Percentiles rank a stretch among this genome's conserved stretches.
phyloP scores from a whole-genome alignment of 2,888 invertebrate species.

The Argyresthia albistria region DNA sequence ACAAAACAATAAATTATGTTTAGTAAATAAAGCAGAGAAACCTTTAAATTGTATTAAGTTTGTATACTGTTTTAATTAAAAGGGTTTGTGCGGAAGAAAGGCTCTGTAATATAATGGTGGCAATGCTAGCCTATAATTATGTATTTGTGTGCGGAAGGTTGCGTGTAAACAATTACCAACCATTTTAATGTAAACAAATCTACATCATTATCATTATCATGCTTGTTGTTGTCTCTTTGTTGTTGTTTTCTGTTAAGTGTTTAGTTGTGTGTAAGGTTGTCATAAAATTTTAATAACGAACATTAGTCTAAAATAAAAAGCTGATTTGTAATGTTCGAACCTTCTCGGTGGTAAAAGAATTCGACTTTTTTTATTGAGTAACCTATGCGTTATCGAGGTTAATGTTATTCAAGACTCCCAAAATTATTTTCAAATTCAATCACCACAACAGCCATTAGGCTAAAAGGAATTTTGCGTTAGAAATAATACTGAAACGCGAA shows the following conservation, averaged over 20 bases:
- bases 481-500: conserved; percentile 60
- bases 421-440: background rate
- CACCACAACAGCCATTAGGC: conserved; percentile 15
- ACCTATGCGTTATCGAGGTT: background rate
- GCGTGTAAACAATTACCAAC: conserved; percentile 51
- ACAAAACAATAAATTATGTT: no score
- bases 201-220: conserved; percentile 50
- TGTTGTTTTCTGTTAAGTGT: conserved; percentile 10
- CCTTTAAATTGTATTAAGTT: background rate
- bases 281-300: no score
- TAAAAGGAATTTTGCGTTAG: conserved; percentile 44
- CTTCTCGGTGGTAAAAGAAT: background rate
- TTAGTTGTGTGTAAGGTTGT: no score
- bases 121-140: background rate
- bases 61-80: background rate
- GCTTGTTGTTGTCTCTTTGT: conserved; percentile 36
- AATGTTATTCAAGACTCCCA: background rate
- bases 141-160: conserved; percentile 23
- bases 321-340: no score
- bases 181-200: conserved; percentile 53
- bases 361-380: conserved; percentile 8
- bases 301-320: no score
- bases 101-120: background rate
- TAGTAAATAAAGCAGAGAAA: no score
- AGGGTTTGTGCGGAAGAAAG: background rate